Evolutionary conservation across 2,113 vertebrate genomes (phyloP).

Genomic region (Thunnus maccoyii): DNA sequence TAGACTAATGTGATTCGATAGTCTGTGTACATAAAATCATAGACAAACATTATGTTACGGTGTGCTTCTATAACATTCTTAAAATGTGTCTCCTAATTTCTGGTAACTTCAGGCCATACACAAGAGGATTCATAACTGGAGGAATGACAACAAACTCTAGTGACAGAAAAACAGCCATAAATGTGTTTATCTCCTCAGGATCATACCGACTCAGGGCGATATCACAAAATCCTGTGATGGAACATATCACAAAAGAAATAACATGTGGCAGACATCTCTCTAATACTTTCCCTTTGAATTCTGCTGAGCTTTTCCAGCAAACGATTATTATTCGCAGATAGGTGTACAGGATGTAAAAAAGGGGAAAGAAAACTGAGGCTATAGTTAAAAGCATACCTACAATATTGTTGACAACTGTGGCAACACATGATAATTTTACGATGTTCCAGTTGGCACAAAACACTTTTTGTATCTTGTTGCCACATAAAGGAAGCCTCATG

Average conservation of each 20-base stretch:
- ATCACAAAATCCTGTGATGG: conserved; percentile 38
- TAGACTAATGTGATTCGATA: too few species aligned
- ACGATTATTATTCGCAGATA: conserved; percentile 40
- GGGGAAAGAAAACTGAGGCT: conserved; percentile 23
- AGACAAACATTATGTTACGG: too few species aligned
- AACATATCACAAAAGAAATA: conserved; percentile 57
- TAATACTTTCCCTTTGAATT: conserved; percentile 53
- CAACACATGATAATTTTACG: conserved; percentile 61
- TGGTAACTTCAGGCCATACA: conserved; percentile 62
- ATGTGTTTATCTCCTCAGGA: conserved; percentile 42
- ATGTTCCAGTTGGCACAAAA: conserved; percentile 62
- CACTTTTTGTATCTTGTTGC: conserved; percentile 43
- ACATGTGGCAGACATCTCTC: conserved; percentile 59
- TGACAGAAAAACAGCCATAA: conserved; percentile 43
- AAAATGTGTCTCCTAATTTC: conserved; percentile 54
- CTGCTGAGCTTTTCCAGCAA: conserved; percentile 46
- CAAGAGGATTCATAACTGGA: conserved; percentile 55
- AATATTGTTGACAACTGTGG: conserved; percentile 10
- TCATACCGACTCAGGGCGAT: conserved; percentile 41
- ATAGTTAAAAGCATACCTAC: conserved; percentile 38
- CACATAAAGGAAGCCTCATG: conserved; percentile 58
- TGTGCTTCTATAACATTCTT: not conserved
- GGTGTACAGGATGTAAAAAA: conserved; percentile 56
- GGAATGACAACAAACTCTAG: conserved; percentile 65
- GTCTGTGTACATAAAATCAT: too few species aligned